These are phyloP conservation scores for Eilema griseolum DNA, from an alignment of 2,888 invertebrate genomes.

Conservation along the genomic window DNA sequence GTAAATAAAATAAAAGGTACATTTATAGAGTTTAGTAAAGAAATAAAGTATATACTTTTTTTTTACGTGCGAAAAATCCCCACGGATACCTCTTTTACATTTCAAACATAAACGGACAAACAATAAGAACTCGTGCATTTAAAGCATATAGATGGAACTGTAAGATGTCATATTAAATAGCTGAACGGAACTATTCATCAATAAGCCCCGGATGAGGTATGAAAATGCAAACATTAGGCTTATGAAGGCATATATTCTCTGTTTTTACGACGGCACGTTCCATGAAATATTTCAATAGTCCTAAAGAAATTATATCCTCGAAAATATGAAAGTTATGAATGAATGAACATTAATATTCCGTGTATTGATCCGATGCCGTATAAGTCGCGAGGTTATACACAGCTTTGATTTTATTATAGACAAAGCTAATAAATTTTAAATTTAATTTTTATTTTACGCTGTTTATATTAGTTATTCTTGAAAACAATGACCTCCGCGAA, in stretches of 20 bases:
- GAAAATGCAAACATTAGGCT: slow-evolving; percentile 11
- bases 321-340: neutral
- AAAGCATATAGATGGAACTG: neutral
- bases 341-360: neutral
- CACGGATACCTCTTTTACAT: too few species aligned
- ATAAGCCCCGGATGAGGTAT: slow-evolving; percentile 5
- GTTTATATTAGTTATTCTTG: too few species aligned
- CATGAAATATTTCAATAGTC: slow-evolving; percentile 57
- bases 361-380: neutral
- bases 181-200: neutral
- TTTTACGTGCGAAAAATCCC: too few species aligned
- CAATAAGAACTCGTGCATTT: neutral
- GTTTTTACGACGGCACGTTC: slow-evolving; percentile 53
- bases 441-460: too few species aligned
- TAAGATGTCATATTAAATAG: slow-evolving; percentile 2
- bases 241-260: slow-evolving; percentile 34
- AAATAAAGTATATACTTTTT: too few species aligned
- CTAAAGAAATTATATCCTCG: neutral
- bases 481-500: too few species aligned
- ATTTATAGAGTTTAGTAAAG: too few species aligned
- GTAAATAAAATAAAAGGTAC: too few species aligned
- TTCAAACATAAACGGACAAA: neutral
- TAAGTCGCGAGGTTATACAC: neutral
- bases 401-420: neutral
- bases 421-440: too few species aligned